phyloP scores from a whole-genome alignment of 2,888 invertebrate species.

The Xanthia icteritia region DNA sequence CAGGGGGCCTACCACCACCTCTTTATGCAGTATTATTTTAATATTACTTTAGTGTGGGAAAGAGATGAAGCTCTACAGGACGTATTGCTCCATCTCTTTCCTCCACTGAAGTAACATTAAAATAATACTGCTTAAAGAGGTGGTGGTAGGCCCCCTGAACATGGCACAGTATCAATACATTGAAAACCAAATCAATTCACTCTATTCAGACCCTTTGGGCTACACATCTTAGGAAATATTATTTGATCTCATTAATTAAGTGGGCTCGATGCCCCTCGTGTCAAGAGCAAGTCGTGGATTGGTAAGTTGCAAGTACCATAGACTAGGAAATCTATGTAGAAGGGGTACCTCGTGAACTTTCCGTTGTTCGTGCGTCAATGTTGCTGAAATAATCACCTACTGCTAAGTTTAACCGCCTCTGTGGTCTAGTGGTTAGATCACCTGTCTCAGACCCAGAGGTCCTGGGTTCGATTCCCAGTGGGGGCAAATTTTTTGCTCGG shows the following conservation, averaged over 20 bases:
- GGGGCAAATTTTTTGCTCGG: too few relatives aligned
- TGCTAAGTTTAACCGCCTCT: not conserved
- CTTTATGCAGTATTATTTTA: too few relatives aligned
- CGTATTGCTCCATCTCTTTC: too few relatives aligned
- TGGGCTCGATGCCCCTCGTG: conserved; percentile 65
- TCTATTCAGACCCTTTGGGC: conserved; percentile 28
- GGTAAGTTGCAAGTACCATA: conserved; percentile 65
- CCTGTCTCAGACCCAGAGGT: too few relatives aligned
- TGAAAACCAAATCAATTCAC: conserved; percentile 40
- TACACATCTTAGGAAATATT: conserved; percentile 32
- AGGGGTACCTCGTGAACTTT: not conserved
- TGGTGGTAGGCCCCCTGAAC: conserved; percentile 1
- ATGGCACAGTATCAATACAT: conserved; percentile 11
- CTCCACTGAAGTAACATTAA: too few relatives aligned
- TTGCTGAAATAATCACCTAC: not conserved
- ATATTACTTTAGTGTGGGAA: too few relatives aligned
- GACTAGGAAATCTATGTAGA: conserved; percentile 16
- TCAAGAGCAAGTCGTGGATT: conserved; percentile 63
- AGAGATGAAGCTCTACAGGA: too few relatives aligned
- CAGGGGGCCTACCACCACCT: too few relatives aligned
- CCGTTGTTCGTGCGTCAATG: not conserved
- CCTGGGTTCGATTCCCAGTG: too few relatives aligned
- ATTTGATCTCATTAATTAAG: conserved; percentile 68
- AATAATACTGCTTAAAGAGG: too few relatives aligned
- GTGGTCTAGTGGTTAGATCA: too few relatives aligned